A percentile compares a stretch with the other conserved stretches of the same genome.
These are phyloP conservation scores for Drosophila carrolli DNA, from an alignment of 1,140 invertebrate species.

Conservation along the genomic window DNA sequence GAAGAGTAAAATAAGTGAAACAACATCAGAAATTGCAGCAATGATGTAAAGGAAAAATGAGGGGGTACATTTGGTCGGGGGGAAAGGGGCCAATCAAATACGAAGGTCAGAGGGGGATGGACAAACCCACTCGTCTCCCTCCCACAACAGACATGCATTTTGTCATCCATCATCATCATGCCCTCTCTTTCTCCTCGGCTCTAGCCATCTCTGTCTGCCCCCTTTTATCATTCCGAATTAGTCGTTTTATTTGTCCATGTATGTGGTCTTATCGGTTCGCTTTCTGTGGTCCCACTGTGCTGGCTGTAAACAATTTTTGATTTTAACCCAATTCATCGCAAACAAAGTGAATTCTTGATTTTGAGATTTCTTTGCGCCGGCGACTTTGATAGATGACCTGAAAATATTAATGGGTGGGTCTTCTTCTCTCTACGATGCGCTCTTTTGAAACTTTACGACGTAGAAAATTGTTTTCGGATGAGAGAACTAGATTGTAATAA, in stretches of 20 bases:
- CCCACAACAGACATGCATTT: constrained; percentile 48
- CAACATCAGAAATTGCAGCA: constrained; percentile 47
- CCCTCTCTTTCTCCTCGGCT: constrained; percentile 1
- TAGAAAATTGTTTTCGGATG: too few species aligned
- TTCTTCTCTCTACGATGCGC: not conserved
- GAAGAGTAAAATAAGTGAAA: constrained; percentile 28
- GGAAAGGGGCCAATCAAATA: constrained; percentile 15
- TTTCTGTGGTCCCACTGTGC: not conserved
- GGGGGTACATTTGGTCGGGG: not conserved
- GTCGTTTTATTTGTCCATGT: constrained; percentile 36
- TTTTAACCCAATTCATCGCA: constrained; percentile 44
- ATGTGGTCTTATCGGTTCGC: constrained; percentile 31
- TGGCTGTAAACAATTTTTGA: constrained; percentile 37
- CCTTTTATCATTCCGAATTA: constrained; percentile 37
- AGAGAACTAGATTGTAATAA: too few species aligned
- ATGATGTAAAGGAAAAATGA: constrained; percentile 22
- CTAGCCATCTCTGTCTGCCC: constrained; percentile 15
- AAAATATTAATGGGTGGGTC: constrained; percentile 29
- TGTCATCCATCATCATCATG: constrained; percentile 75
- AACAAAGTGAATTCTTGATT: constrained; percentile 38
- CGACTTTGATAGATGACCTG: constrained; percentile 44
- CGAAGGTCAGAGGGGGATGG: constrained; percentile 19
- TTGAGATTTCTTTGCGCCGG: constrained; percentile 14
- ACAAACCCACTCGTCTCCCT: not conserved
- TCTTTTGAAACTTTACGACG: not conserved